Conservation (phyloP, 2,888 invertebrate species). For the Polyommatus icarus region DNA sequence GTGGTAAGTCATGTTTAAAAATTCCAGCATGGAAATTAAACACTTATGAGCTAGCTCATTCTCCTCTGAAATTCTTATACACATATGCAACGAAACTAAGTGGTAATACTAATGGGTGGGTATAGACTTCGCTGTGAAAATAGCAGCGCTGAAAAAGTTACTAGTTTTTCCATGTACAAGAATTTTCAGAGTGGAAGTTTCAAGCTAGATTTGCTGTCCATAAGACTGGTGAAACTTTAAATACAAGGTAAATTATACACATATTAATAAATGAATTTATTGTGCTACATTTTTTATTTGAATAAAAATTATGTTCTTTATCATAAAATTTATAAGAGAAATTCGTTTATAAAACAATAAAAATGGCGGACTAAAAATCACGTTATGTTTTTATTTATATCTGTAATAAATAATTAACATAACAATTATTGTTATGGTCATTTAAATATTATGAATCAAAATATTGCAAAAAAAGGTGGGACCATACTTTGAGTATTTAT, state of each 20-base stretch:
- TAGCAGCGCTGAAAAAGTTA: too few species aligned
- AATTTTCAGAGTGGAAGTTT: too few species aligned
- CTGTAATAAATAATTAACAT: background rate
- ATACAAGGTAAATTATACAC: background rate
- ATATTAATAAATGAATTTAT: background rate
- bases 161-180: too few species aligned
- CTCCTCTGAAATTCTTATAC: too few species aligned
- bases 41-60: too few species aligned
- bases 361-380: background rate
- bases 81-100: too few species aligned
- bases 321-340: background rate
- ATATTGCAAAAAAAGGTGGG: background rate
- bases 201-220: background rate
- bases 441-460: background rate
- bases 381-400: background rate
- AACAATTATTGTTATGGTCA: background rate
- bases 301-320: background rate
- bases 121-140: too few species aligned
- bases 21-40: background rate
- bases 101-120: too few species aligned
- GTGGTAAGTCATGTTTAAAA: background rate
- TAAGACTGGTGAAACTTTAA: background rate
- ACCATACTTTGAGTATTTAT: too few species aligned
- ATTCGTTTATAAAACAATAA: slow-evolving; percentile 8
- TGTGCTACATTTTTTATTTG: background rate